These are phyloP conservation scores for Scaptodrosophila lebanonensis DNA, from an alignment of 1,140 invertebrate genomes.

Conservation along the genomic window DNA sequence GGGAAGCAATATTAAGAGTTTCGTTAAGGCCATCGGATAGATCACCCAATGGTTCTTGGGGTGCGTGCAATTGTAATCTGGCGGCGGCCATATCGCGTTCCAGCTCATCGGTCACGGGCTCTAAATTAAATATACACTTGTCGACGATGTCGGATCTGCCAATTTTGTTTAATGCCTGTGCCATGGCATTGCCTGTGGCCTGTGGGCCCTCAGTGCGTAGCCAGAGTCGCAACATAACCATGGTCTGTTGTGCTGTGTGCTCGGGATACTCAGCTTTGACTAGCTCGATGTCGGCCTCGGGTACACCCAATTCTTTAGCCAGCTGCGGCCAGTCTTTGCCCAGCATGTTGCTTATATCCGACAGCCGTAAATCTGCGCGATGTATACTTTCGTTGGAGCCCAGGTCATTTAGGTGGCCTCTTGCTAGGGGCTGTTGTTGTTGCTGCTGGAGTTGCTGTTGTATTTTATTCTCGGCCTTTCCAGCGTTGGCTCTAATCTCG, in stretches of 20 bases:
- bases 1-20: conserved; percentile 14
- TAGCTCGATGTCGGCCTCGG: conserved; percentile 88
- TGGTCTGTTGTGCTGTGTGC: conserved; percentile 89
- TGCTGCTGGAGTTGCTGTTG: background rate
- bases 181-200: conserved; percentile 83
- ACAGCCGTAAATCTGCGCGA: conserved; percentile 82
- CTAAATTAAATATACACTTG: conserved; percentile 87
- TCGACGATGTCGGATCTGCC: conserved; percentile 88
- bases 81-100: conserved; percentile 85
- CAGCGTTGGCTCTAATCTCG: conserved; percentile 20
- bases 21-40: conserved; percentile 12
- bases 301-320: conserved; percentile 89
- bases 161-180: conserved; percentile 91
- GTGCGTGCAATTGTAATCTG: conserved; percentile 5
- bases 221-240: conserved; percentile 91
- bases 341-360: conserved; percentile 93
- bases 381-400: conserved; percentile 41
- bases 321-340: conserved; percentile 93
- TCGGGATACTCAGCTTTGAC: conserved; percentile 90
- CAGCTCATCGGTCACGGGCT: conserved; percentile 87
- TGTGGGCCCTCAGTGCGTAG: conserved; percentile 81
- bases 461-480: background rate
- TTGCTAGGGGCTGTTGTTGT: background rate
- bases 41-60: too few species aligned
- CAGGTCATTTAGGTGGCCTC: background rate